phyloP scores from a whole-genome alignment of 2,888 invertebrate genomes.

The Tanytarsus gracilentus region DNA sequence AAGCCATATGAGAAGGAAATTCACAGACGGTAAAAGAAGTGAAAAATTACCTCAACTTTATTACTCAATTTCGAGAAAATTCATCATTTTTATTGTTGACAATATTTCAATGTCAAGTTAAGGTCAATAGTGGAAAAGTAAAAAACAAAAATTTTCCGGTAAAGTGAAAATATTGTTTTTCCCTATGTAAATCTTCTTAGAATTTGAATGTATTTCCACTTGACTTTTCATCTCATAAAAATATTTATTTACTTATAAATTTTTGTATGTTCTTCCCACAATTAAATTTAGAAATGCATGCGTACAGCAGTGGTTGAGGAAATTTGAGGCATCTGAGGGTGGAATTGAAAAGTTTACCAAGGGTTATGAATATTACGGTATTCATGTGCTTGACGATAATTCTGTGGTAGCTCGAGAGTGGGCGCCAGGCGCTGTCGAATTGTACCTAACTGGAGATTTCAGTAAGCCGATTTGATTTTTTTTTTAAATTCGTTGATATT shows the following conservation, averaged over 20 bases:
- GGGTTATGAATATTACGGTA: constrained; percentile 80
- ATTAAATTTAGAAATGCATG: constrained; percentile 73
- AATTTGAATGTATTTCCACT: not conserved
- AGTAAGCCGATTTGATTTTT: constrained; percentile 54
- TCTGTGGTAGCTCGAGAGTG: constrained; percentile 85
- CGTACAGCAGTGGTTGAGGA: constrained; percentile 64
- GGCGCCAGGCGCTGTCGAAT: constrained; percentile 87
- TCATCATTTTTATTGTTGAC: not conserved
- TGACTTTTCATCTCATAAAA: not conserved
- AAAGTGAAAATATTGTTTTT: not conserved
- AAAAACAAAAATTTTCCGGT: not conserved
- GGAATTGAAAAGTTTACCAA: constrained; percentile 76
- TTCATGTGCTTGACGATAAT: constrained; percentile 77
- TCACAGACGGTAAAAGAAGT: constrained; percentile 63
- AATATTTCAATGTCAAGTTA: not conserved
- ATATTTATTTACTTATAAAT: constrained; percentile 8
- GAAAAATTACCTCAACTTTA: not conserved
- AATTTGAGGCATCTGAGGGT: constrained; percentile 69
- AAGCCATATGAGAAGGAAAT: constrained; percentile 80
- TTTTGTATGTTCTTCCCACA: constrained; percentile 35
- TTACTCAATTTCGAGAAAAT: not conserved
- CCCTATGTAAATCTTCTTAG: too few relatives aligned
- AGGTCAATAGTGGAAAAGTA: too few relatives aligned
- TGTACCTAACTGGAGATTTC: constrained; percentile 91
- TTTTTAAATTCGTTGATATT: not conserved